Evolutionary conservation across 2,113 vertebrate species (phyloP), one percentile per base, ranked within the genome.

Genomic region (Phalacrocorax carbo): DNA sequence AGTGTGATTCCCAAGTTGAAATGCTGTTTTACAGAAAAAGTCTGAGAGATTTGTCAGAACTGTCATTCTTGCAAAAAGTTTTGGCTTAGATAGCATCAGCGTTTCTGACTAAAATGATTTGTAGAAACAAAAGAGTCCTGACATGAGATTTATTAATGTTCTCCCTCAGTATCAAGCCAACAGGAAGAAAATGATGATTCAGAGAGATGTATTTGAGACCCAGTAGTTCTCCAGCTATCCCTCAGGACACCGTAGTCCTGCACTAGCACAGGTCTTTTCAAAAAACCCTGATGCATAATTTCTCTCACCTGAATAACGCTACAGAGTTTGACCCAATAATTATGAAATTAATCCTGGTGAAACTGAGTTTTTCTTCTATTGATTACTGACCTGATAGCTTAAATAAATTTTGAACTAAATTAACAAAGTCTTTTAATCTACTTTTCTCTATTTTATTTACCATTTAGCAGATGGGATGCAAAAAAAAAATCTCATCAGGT

Each of bases 261-360:
- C 73, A 6, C 14, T 2, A 38, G 48, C 3, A 18, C 3, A 79
- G 57, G 20, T 38, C n/a, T 88, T 49, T 14, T 2, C 46, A 16
- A 5, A 85, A 61, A 58, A 14, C 10, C 26, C 10, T 4, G 9
- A 14, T 34, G 3, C 48, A 1, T 15, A 2, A 8, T 1, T 62
- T 44, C 46, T 69, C 60, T 54, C n/a, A 13, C 42, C 51, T 44
- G 46, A 70, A 30, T 48, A 55, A 21, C 29, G 1, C 83, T 20
- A 29, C 18, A 25, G 34, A 7, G 15, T 69, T 82, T 68, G 12
- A 27, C 30, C n/a, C 54, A 14, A 7, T 15, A 58, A 70, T 15
- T 82, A 46, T 23, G 5, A 65, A 85, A 65, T 54, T 26, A n/a
- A 51, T 83, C 30, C 10, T 12, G 3, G 21, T 36, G 7, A 73